phyloP scores from a whole-genome alignment of 2,797 vertebrate genomes.

The Enteromius argenteus region DNA sequence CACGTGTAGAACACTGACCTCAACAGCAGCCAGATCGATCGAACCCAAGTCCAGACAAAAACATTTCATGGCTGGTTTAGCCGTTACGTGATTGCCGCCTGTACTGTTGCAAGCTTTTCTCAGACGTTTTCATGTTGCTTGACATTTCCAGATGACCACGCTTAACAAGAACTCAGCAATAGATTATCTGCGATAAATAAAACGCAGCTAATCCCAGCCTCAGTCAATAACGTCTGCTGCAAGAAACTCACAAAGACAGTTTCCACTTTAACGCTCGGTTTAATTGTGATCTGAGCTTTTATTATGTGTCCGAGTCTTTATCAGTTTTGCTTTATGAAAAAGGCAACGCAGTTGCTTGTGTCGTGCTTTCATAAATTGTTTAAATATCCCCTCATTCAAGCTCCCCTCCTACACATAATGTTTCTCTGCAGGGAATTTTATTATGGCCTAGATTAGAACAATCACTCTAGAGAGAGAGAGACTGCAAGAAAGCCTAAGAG shows the following conservation, averaged over 20 bases:
- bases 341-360: slow-evolving; percentile 23
- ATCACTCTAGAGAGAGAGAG: slow-evolving; percentile 44
- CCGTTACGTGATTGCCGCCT: slow-evolving; percentile 29
- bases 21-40: slow-evolving; percentile 23
- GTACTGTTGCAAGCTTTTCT: not conserved
- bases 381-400: slow-evolving; percentile 31
- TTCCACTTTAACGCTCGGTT: slow-evolving; percentile 4
- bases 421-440: slow-evolving; percentile 60
- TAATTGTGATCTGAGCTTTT: slow-evolving; percentile 19
- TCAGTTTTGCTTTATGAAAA: slow-evolving; percentile 35
- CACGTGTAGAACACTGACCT: slow-evolving; percentile 50
- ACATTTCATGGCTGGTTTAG: slow-evolving; percentile 60
- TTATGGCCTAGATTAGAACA: slow-evolving; percentile 59
- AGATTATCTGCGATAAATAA: slow-evolving; percentile 15
- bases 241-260: slow-evolving; percentile 15
- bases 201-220: slow-evolving; percentile 13
- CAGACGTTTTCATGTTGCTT: slow-evolving; percentile 16
- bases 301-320: slow-evolving; percentile 12
- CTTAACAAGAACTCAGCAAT: slow-evolving; percentile 1
- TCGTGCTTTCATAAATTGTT: slow-evolving; percentile 51
- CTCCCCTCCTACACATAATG: slow-evolving; percentile 40
- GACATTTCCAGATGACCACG: slow-evolving; percentile 10
- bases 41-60: slow-evolving; percentile 37
- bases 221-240: not conserved
- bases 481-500: not conserved